Evolutionary conservation across 1,140 invertebrate species (phyloP), one percentile per base, ranked within the genome.

Genomic region (Drosophila rufa): DNA sequence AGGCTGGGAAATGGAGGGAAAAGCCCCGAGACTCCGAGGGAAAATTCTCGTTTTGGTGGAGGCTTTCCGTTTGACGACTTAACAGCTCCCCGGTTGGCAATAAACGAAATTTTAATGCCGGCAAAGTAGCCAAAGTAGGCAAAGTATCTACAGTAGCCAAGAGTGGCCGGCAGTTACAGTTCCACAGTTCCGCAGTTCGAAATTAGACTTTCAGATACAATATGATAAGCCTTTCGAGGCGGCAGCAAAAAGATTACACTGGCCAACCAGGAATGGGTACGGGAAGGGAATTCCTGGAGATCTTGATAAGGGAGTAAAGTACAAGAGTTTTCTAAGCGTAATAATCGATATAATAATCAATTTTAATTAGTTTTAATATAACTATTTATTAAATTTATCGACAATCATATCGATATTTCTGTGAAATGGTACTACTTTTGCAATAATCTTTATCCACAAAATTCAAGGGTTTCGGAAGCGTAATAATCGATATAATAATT

Each of bases 91-190:
- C 75, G 66, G 76, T 79, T 79, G 76, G 75, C 67, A 79, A 79
- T 79, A 79, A 79, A 79, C 76, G 76, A 79, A 79, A 79, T 79
- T 79, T 79, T 79, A 79, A 79, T 79, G 75, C 76, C 53, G 55
- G 33, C 42, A 77, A 68, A 67, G 74, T 61, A 78, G 55, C 64
- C 66, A 70, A 78, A 75, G 73, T 76, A 77, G 73, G 73, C 73
- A 77, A 78, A 78, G 64, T 77, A 77, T 58, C 75, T 68, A 68
- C 78, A 78, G 57, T 78, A 58, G 75, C 75, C 66, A 51, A 43
- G 38, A 46, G 61, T 59, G 71, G 48, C 30, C 73, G 42, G 55
- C 67, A 71, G 51, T 58, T 75, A 36, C 71, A 48, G 48, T 48
- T 74, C 19, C 45, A 48, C 53, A 36, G 25, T 69, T 55, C 38